These are phyloP conservation scores for Zygogramma bicolorata DNA, from an alignment of 2,888 invertebrate species.

Conservation along the genomic window DNA sequence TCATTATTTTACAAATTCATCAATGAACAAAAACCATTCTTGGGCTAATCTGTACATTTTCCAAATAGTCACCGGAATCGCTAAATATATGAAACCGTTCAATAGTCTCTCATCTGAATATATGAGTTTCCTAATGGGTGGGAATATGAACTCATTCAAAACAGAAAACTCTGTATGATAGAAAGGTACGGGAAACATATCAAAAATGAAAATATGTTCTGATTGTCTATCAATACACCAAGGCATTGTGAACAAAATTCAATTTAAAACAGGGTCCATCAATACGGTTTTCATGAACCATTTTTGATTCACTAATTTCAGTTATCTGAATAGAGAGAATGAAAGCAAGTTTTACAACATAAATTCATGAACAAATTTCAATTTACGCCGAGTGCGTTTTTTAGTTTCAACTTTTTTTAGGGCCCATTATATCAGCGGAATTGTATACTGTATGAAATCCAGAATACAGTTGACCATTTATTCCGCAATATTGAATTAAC, in stretches of 20 bases:
- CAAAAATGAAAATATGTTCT: not conserved
- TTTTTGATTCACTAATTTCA: not conserved
- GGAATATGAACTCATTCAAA: too few relatives aligned
- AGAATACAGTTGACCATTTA: not conserved
- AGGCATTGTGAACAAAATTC: not conserved
- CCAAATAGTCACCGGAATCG: too few relatives aligned
- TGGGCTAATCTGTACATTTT: too few relatives aligned
- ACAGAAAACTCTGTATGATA: too few relatives aligned
- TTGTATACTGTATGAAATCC: not conserved
- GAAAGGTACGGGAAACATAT: too few relatives aligned
- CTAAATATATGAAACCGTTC: too few relatives aligned
- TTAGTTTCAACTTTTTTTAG: not conserved
- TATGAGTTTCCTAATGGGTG: too few relatives aligned
- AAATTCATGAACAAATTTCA: not conserved
- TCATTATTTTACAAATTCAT: too few relatives aligned
- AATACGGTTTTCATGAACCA: not conserved
- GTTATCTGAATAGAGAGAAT: not conserved
- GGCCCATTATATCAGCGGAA: not conserved
- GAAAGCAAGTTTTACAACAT: not conserved
- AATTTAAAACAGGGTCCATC: not conserved
- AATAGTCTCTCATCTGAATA: too few relatives aligned
- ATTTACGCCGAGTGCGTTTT: not conserved
- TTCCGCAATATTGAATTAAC: constrained; percentile 1
- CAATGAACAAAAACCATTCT: too few relatives aligned
- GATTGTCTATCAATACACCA: not conserved